These are phyloP conservation scores for Amiota communis DNA, from an alignment of 2,888 invertebrate genomes.

Conservation along the genomic window DNA sequence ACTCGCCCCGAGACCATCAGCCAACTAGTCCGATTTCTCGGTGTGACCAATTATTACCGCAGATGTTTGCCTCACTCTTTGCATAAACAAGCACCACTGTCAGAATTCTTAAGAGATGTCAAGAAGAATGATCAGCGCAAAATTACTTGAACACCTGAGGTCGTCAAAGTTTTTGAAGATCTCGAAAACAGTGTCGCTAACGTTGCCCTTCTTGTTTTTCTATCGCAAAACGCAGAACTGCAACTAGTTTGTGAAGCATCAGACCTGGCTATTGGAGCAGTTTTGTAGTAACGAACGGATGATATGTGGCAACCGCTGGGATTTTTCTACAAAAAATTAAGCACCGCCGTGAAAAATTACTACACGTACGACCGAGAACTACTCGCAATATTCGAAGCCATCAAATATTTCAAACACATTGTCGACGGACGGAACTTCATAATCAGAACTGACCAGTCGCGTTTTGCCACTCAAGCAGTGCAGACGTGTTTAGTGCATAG, in stretches of 20 bases:
- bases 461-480: no score
- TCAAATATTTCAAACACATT: not conserved
- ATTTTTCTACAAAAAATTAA: not conserved
- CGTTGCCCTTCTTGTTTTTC: no score
- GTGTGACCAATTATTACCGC: not conserved
- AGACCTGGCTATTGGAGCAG: no score
- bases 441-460: not conserved
- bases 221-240: not conserved
- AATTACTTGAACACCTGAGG: no score
- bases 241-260: no score
- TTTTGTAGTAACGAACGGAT: no score
- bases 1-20: no score
- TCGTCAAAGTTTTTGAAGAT: no score
- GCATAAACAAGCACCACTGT: not conserved
- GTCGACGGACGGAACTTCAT: not conserved
- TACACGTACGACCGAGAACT: not conserved
- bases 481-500: no score
- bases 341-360: not conserved
- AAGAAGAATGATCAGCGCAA: not conserved
- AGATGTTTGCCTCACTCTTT: not conserved
- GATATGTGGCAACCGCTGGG: not conserved
- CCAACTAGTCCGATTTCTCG: no score
- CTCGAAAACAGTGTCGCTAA: no score
- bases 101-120: not conserved
- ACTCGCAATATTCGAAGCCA: no score